Percentiles rank a stretch among this genome's conserved stretches.
These are phyloP conservation scores for Calonectris borealis DNA, from an alignment of 2,113 vertebrate species.

Conservation along the genomic window DNA sequence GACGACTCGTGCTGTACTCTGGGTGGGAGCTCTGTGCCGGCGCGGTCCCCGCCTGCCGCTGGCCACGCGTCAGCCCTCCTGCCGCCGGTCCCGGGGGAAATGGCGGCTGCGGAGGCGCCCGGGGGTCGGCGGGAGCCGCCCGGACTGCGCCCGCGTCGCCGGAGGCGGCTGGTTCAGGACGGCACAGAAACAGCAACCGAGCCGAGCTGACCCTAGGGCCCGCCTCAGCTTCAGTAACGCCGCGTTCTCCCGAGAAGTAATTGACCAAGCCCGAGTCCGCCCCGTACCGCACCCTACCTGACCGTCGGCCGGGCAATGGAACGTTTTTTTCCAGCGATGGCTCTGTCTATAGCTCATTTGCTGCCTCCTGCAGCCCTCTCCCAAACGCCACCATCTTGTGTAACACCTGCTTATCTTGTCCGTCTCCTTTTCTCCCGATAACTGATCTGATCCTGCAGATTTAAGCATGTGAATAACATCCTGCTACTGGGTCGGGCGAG, in stretches of 20 bases:
- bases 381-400: background rate
- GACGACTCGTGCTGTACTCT: too few relatives aligned
- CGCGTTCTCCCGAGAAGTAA: rapidly evolving
- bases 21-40: background rate
- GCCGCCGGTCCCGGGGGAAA: background rate
- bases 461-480: background rate
- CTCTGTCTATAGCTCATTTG: rapidly evolving
- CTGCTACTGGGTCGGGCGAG: rapidly evolving
- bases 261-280: rapidly evolving
- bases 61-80: background rate
- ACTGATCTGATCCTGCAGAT: background rate
- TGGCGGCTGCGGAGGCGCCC: background rate
- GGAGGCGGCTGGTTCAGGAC: background rate
- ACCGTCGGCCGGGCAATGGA: rapidly evolving
- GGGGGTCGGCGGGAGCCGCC: background rate
- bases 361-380: background rate
- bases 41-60: background rate
- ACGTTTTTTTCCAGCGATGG: background rate
- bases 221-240: rapidly evolving
- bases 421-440: rapidly evolving
- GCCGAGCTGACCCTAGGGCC: too few relatives aligned
- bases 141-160: background rate
- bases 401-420: background rate
- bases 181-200: rapidly evolving
- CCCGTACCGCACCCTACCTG: rapidly evolving